phyloP scores from a whole-genome alignment of 2,888 invertebrate genomes.

The Mythimna impura region DNA sequence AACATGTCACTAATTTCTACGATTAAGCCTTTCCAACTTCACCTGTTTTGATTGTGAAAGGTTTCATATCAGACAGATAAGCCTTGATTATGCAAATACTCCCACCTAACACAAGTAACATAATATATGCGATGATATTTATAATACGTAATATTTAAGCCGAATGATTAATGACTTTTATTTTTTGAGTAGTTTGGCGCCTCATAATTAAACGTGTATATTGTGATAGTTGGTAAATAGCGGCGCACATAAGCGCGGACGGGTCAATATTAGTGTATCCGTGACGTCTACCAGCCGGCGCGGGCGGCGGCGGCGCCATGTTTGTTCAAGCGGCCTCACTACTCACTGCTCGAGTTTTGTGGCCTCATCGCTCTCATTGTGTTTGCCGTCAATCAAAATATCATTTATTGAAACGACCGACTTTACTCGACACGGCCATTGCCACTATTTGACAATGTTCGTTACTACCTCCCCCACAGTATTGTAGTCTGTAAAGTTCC shows the following conservation, averaged over 20 bases:
- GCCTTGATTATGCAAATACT: conserved; percentile 14
- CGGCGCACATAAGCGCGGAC: conserved; percentile 67
- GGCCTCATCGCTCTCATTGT: conserved; percentile 45
- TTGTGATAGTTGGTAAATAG: conserved; percentile 59
- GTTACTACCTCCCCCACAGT: conserved; percentile 4
- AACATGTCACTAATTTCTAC: not conserved
- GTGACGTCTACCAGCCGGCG: conserved; percentile 72
- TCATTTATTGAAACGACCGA: conserved; percentile 50
- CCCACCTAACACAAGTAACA: conserved; percentile 1
- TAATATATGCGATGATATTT: conserved; percentile 6
- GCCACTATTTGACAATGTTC: conserved; percentile 35
- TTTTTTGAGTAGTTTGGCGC: conserved; percentile 28
- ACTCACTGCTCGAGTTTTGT: conserved; percentile 27
- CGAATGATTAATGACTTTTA: conserved; percentile 20
- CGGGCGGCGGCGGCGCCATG: conserved; percentile 19
- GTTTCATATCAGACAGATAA: conserved; percentile 24
- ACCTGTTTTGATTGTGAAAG: conserved; percentile 21
- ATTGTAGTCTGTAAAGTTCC: conserved; percentile 1
- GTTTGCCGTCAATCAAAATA: conserved; percentile 49
- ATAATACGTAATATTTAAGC: conserved; percentile 14
- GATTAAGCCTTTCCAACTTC: not conserved
- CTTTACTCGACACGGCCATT: conserved; percentile 24
- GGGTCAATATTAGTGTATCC: conserved; percentile 76
- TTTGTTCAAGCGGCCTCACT: conserved; percentile 48
- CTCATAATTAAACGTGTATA: conserved; percentile 55